These are phyloP conservation scores for Marisa cornuarietis DNA, from an alignment of 1,140 invertebrate genomes.

Conservation along the genomic window DNA sequence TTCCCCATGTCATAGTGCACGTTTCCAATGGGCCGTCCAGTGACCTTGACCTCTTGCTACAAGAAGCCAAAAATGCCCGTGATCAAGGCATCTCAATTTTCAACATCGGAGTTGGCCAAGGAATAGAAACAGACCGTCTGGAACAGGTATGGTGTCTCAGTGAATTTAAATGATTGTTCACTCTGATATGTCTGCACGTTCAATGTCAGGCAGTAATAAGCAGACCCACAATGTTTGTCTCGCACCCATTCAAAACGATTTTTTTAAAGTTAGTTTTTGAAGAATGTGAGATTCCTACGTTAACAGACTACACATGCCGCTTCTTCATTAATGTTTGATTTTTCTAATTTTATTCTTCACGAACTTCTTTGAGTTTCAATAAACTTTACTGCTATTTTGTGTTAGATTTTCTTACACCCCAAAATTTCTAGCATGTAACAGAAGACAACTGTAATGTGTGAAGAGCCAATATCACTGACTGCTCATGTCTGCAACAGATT, in stretches of 20 bases:
- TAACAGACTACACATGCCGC: too few species aligned
- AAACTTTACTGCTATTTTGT: too few species aligned
- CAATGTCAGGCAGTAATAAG: neutral
- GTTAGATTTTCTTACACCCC: too few species aligned
- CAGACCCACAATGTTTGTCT: too few species aligned
- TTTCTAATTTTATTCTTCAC: too few species aligned
- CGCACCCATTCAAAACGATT: neutral
- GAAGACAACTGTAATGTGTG: neutral
- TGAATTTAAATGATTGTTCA: neutral
- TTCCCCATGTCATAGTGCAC: conserved; percentile 44
- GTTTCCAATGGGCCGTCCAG: conserved; percentile 42
- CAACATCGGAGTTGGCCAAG: conserved; percentile 26
- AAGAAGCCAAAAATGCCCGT: conserved; percentile 19
- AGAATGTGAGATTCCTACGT: neutral
- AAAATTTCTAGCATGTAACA: neutral
- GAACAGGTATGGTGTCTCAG: neutral
- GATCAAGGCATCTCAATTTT: conserved; percentile 32
- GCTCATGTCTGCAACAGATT: conserved; percentile 19
- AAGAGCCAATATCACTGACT: neutral
- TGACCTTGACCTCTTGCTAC: conserved; percentile 8
- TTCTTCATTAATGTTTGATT: too few species aligned
- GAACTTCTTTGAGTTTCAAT: too few species aligned
- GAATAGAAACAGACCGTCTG: conserved; percentile 16
- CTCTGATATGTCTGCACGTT: neutral
- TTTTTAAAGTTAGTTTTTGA: neutral